Conservation (phyloP, 2,888 invertebrate species). For the Dasypolia templi region DNA sequence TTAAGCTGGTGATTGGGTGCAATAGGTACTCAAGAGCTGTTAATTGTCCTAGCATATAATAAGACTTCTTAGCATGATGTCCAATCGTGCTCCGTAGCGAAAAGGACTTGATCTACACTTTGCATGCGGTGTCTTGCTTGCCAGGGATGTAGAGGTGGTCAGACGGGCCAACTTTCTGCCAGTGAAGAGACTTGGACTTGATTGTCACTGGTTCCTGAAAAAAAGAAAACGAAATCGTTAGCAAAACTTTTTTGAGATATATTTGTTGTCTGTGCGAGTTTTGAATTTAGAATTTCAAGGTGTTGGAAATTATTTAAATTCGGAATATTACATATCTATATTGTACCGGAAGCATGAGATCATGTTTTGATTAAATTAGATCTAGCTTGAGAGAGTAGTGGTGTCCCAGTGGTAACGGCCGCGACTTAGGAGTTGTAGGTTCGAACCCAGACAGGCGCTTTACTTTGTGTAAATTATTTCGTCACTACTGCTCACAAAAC, state of each 20-base stretch:
- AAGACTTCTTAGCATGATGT: conserved; percentile 36
- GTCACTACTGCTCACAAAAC: too few relatives aligned
- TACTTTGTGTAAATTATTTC: too few relatives aligned
- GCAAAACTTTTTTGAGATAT: background rate
- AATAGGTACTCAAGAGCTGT: conserved; percentile 12
- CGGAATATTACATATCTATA: conserved; percentile 16
- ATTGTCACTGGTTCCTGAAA: conserved; percentile 87
- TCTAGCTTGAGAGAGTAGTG: too few relatives aligned
- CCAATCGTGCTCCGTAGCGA: conserved; percentile 55
- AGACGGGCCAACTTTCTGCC: conserved; percentile 85
- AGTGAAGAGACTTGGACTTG: conserved; percentile 85
- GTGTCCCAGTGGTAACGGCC: too few relatives aligned
- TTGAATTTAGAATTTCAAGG: background rate
- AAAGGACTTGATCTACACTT: conserved; percentile 66
- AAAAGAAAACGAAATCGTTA: conserved; percentile 42
- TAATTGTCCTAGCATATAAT: conserved; percentile 13
- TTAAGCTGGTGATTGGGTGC: conserved; percentile 26
- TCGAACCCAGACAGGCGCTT: too few relatives aligned
- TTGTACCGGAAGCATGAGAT: conserved; percentile 7
- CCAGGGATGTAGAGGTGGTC: conserved; percentile 86
- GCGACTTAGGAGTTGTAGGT: too few relatives aligned
- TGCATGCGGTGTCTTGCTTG: conserved; percentile 69
- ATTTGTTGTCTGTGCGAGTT: background rate
- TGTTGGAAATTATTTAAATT: conserved; percentile 44
- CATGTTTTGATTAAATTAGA: conserved; percentile 9